Evolutionary conservation across 1,140 invertebrate species (phyloP).

Genomic region (Eciton burchellii): DNA sequence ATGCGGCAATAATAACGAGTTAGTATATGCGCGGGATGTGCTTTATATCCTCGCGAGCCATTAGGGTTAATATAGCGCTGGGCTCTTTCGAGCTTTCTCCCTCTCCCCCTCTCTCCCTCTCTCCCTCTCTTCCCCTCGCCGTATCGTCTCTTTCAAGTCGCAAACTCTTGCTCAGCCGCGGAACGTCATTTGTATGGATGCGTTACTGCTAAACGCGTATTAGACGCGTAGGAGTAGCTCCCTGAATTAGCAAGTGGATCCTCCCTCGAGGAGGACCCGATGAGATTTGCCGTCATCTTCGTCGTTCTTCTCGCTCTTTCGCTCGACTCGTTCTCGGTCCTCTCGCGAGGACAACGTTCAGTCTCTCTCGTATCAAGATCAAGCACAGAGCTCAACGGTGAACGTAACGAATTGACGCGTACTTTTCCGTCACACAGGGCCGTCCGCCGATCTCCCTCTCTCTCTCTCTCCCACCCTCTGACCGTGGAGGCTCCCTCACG

Average conservation of each 20-base stretch:
- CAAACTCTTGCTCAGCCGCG: conserved; percentile 11
- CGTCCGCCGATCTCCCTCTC: neutral
- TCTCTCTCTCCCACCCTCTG: no score
- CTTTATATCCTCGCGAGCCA: conserved; percentile 85
- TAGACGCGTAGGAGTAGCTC: neutral
- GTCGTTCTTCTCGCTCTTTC: no score
- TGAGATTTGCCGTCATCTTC: neutral
- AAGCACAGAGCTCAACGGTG: neutral
- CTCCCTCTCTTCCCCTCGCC: conserved; percentile 2
- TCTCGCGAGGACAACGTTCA: no score
- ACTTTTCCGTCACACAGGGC: neutral
- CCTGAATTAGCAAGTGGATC: neutral
- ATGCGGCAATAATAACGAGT: conserved; percentile 86
- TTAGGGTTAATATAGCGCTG: conserved; percentile 84
- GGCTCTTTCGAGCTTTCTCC: conserved; percentile 63
- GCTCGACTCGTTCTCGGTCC: neutral
- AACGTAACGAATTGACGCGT: conserved; percentile 28
- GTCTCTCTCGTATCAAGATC: no score
- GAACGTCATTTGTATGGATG: conserved; percentile 22
- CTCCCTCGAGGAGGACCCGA: neutral
- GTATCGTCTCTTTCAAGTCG: conserved; percentile 19
- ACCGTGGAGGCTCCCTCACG: no score
- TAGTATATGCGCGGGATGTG: conserved; percentile 85
- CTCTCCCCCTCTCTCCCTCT: conserved; percentile 2
- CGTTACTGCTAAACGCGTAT: conserved; percentile 1